Base-by-base conservation (phyloP, 2,888 invertebrate genomes). In the Epirrhoe alternata region DNA sequence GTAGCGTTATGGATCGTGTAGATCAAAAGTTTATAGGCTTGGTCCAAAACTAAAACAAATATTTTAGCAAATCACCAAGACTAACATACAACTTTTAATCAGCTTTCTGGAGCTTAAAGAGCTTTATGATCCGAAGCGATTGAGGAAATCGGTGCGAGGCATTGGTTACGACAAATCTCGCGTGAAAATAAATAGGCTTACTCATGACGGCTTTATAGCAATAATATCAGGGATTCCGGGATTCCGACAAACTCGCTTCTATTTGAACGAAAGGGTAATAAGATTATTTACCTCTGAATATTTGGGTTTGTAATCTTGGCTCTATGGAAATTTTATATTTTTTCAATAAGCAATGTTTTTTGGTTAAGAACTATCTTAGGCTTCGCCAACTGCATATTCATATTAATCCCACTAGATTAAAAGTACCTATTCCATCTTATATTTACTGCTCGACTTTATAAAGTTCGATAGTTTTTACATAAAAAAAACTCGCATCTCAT, bases 151-250 rank as follows among this genome's bases (percentile, higher is more conserved):
- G 45, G 53, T 67, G 52, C 61, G 67, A 61, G 52, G 58, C 57
- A 54, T 60, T 64, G 53, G 52, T 55, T 66, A 42, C 61, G 49
- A 66, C 62, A 66, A 64, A 70, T 68, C 68, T 51, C 16, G 66
- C 51, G 62, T 52, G 59, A 63, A 63, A 63, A 63, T 57, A 61
- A 61, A 66, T 67, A 64, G 60, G 52, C 52, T 57, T 61, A 61
- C 52, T 54, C 10, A n/a, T n/a, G 56, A 56, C 56, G 45, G 51
- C 50, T 59, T 64, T 24, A 52, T 54, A 47, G 57, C 53, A 54
- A 49, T 60, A 52, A 57, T 57, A 62, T 58, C 5, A 16, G 47
- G 30, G 58, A 35, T 51, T 17, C 38, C 49, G 49, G 30, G 33
- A 6, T 61, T 53, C 24, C 42, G 31, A 14, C 38, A 33, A 45